Evolutionary conservation across 2,888 invertebrate species (phyloP).

Genomic region (Tanytarsus gracilentus): DNA sequence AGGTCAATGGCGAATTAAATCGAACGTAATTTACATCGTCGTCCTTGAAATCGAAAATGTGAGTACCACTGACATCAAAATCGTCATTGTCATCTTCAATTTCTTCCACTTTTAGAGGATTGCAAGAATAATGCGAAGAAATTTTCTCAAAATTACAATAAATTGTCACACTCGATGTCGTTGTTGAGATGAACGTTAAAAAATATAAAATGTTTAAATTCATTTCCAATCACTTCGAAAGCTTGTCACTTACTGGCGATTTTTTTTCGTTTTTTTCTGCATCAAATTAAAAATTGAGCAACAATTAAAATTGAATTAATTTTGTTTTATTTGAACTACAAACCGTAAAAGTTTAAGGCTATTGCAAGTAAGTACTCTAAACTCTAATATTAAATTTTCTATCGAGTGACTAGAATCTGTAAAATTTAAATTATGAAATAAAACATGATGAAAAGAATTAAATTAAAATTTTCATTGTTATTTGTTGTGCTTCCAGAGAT

Average conservation of each 20-base stretch:
- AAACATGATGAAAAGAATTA: too few species aligned
- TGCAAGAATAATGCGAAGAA: neutral
- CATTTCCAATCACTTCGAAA: neutral
- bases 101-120: neutral
- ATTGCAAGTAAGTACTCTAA: too few species aligned
- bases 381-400: too few species aligned
- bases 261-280: too few species aligned
- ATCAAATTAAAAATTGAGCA: too few species aligned
- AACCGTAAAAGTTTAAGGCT: too few species aligned
- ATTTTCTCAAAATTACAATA: conserved; percentile 6
- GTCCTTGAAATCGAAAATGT: neutral
- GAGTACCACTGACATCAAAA: neutral
- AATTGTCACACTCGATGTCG: neutral
- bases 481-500: neutral
- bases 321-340: too few species aligned
- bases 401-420: too few species aligned
- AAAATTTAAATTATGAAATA: too few species aligned
- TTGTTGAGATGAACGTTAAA: neutral
- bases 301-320: too few species aligned
- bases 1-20: neutral
- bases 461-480: neutral
- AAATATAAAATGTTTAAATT: neutral
- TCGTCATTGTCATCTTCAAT: neutral
- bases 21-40: neutral
- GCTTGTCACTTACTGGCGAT: too few species aligned